A percentile compares a stretch with the other conserved stretches of the same genome.
phyloP scores from a whole-genome alignment of 1,140 invertebrate species.

The Drosophila lini region DNA sequence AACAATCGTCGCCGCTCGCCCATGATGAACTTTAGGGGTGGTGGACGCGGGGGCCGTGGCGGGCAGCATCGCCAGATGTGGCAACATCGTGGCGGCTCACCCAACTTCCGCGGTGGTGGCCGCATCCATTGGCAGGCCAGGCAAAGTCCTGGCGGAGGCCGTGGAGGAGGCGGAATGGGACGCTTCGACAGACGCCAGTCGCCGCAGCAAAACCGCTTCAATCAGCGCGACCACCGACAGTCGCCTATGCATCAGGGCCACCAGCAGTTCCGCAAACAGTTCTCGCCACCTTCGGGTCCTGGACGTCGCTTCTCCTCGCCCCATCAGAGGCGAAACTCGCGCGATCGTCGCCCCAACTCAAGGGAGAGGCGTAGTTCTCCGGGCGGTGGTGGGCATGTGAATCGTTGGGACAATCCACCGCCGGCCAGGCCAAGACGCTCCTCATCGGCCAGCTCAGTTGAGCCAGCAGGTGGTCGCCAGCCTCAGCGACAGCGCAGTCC shows the following conservation, averaged over 20 bases:
- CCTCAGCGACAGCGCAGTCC: slow-evolving; percentile 48
- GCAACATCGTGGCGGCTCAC: slow-evolving; percentile 55
- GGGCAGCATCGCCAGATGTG: slow-evolving; percentile 56
- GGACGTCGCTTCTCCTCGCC: slow-evolving; percentile 65
- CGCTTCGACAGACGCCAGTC: slow-evolving; percentile 73
- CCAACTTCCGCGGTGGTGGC: slow-evolving; percentile 54
- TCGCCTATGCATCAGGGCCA: slow-evolving; percentile 67
- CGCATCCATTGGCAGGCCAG: slow-evolving; percentile 74
- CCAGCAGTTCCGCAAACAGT: slow-evolving; percentile 73
- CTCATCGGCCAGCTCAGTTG: slow-evolving; percentile 37
- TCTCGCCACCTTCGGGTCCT: slow-evolving; percentile 58
- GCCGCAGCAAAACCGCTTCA: slow-evolving; percentile 64
- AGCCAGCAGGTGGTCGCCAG: slow-evolving; percentile 16
- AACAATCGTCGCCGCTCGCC: slow-evolving; percentile 78
- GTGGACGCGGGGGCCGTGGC: slow-evolving; percentile 61
- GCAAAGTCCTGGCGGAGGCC: slow-evolving; percentile 53
- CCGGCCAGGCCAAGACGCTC: slow-evolving; percentile 27
- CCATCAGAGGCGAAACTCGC: slow-evolving; percentile 44
- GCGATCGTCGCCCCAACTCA: slow-evolving; percentile 57
- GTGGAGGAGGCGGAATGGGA: slow-evolving; percentile 63
- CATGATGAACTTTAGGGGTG: slow-evolving; percentile 68
- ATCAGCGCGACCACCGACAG: slow-evolving; percentile 65
- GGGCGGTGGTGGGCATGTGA: slow-evolving; percentile 27
- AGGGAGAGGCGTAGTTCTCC: slow-evolving; percentile 66
- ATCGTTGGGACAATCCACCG: slow-evolving; percentile 61